Evolutionary conservation across 2,888 invertebrate genomes (phyloP), one percentile per base, ranked within the genome.

Genomic region (Heliconius erato): DNA sequence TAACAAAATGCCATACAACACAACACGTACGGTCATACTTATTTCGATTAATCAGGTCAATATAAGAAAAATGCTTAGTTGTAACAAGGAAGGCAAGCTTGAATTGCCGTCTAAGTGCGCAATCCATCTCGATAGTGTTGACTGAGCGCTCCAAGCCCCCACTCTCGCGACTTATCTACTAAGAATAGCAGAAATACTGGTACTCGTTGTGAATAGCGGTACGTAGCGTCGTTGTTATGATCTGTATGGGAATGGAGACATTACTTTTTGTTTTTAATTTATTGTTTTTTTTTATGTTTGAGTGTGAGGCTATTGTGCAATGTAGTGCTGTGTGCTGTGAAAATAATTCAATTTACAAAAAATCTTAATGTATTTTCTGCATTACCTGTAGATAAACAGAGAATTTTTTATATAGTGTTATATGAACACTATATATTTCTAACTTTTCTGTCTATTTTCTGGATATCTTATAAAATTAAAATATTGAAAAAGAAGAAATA

Each of bases 61-160:
- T 69, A 59, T 40, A 35, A 54, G 76, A 54, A 81, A 68, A 80
- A 63, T 77, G 77, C 77, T n/a, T 67, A 26, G 54, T 83, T n/a
- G 19, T 80, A 83, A 69, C 74, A 69, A 67, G 78, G 74, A 78
- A 83, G 71, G 71, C 77, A 35, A 40, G 54, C 68, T 40, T 68
- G 68, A 69, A 68, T 79, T 67, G 49, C 32, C n/a, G 49, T 59
- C 67, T 69, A 79, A 82, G 82, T 77, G 83, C 82, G 72, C 81
- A 79, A 81, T 76, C 77, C 77, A 79, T 79, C 79, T 79, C 80
- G 72, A 80, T 80, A 74, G 80, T 84, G 84, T 84, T 84, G 78
- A 84, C 82, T 49, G 65, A 84, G 74, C 84, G 76, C 83, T 83
- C 74, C 83, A 80, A 44, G 49, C 78, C 78, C 69, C 68, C 32